Conservation (phyloP, 2,113 vertebrate genomes). For the Gorilla gorilla region DNA sequence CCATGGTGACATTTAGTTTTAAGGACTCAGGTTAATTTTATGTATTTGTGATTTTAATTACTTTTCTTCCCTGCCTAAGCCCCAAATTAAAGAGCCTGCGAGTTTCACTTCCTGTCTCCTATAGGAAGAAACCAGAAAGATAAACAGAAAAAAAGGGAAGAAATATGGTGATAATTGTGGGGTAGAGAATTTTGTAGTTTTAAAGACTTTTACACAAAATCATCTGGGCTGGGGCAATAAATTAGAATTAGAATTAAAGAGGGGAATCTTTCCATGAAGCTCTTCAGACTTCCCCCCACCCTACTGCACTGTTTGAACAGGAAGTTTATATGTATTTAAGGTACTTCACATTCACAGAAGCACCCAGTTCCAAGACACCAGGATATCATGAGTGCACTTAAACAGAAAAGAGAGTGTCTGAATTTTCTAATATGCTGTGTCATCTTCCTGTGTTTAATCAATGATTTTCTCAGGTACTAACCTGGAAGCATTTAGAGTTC, state of each 20-base stretch:
- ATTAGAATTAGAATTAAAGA: neutral
- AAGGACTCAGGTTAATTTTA: constrained; percentile 66
- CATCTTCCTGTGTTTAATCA: neutral
- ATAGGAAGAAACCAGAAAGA: neutral
- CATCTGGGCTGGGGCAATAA: neutral
- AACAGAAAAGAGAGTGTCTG: neutral
- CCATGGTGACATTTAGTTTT: constrained; percentile 64
- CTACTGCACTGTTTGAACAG: neutral
- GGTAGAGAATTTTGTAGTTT: neutral
- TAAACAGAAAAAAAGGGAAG: neutral
- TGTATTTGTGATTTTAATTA: constrained; percentile 59
- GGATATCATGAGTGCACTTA: neutral
- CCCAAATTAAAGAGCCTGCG: neutral
- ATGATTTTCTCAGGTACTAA: neutral
- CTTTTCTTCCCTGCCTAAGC: constrained; percentile 26
- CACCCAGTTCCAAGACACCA: neutral
- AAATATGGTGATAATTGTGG: neutral
- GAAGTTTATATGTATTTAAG: neutral
- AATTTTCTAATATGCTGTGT: neutral
- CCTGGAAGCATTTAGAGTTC: neutral
- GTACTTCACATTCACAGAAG: neutral
- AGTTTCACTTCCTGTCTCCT: neutral
- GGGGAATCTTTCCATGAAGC: neutral
- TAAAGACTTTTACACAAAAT: constrained; percentile 31
- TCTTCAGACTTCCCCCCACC: neutral